Evolutionary conservation across 2,888 invertebrate genomes (phyloP), one percentile per base, ranked within the genome.

Genomic region (Sphaerophoria taeniata): DNA sequence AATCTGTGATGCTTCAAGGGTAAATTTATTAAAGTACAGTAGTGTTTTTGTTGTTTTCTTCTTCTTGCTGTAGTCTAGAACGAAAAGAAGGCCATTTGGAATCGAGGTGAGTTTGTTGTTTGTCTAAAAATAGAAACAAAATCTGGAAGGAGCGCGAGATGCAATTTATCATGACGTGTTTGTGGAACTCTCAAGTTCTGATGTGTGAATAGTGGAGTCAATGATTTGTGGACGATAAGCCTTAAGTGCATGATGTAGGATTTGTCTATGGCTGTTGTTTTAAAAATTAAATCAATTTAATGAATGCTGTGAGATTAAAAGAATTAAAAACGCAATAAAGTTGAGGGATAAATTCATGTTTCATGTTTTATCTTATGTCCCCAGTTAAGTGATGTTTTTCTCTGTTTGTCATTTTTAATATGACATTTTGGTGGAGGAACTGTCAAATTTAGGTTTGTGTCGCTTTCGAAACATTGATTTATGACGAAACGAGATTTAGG

Each of bases 181-280:
- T 43, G 12, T 73, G 34, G 24, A 70, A 55, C 49, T 63, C 63
- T 65, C 36, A 31, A 49, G 12, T 34, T 65, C 6, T 73, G 65
- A 51, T 69, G 74, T 77, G 72, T 70, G 56, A 58, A 56, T 60
- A 69, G 69, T 45, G 39, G 60, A 73, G 70, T 65, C 79, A 71
- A 71, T 79, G 79, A 84, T 84, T 84, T 84, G 79, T 84, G 79
- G 71, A 61, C 69, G 39, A 16, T 47, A 53, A 53, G 49, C 33
- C 24, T 67, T 53, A 53, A 53, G 67, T 53, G 65, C 49, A 49
- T 47, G 14, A 9, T 33, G 16, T 47, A 34, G 51, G 51, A 67
- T 53, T 67, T 67, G n/a, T 67, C 14, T 11, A 58, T 11, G 9
- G 11, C 36, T 39, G 36, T 36, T 36, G 43, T 9, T 56, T 55